Base-by-base conservation (phyloP, 2,888 invertebrate species). In the Synanthedon vespiformis region DNA sequence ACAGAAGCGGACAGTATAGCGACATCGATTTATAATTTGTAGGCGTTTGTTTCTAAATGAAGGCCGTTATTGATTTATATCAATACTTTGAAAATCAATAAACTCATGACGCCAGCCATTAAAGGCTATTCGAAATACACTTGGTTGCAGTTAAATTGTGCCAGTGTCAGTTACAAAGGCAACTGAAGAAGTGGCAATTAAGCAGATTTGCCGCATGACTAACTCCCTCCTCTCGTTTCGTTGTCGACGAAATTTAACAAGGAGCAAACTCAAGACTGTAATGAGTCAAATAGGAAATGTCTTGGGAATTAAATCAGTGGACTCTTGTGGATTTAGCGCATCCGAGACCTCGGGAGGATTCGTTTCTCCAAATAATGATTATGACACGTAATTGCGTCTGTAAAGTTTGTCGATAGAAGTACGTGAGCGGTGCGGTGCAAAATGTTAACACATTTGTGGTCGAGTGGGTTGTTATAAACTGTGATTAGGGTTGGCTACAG, bases 121-220 rank as follows among this genome's bases (percentile, higher is more conserved):
- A 34, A 34, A 34, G 34, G 34, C 34, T 10, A 34, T 34, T 34
- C 34, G 34, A 34, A 34, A 34, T 44, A 5, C 14, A 44, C 47
- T 56, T 63, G 52, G 54, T 61, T 51, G 49, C 34, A 34, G 34
- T 34, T 34, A 34, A 34, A 34, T 34, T 34, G 10, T 57, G 54
- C 58, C 22, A 56, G 61, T 59, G 62, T 63, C 61, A 63, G 61
- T 69, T 63, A 60, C 66, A 69, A 72, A 72, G 63, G 64, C 60
- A 60, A 59, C 55, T 58, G 63, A 68, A 64, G 66, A 69, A 60
- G 65, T 56, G 70, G 71, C 69, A 78, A 79, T 82, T 80, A 80
- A 72, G 69, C 69, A 70, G 77, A 77, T 77, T 77, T 73, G 62
- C 66, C 68, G 70, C 67, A 68, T 61, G 65, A 65, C 67, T 73